These are phyloP conservation scores for Heliothis subflexa DNA, from an alignment of 1,140 invertebrate species.

Conservation along the genomic window DNA sequence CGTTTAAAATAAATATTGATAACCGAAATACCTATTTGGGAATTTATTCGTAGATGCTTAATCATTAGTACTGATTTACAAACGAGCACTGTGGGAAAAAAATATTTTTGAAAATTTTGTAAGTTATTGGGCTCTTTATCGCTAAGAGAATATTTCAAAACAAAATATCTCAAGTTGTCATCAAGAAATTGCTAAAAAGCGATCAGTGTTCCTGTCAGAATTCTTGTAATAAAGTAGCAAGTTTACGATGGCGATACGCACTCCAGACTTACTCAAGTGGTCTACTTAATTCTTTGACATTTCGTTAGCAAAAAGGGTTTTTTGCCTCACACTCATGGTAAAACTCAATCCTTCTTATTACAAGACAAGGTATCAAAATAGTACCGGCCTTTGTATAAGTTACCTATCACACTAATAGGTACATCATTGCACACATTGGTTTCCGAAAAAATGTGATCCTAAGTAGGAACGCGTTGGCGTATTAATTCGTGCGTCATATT, in stretches of 20 bases:
- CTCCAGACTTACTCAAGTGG: constrained; percentile 29
- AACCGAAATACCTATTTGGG: too few species aligned
- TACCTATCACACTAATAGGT: too few species aligned
- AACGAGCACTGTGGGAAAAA: too few species aligned
- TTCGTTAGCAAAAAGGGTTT: constrained; percentile 19
- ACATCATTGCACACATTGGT: too few species aligned
- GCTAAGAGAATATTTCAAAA: constrained; percentile 6
- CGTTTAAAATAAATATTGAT: too few species aligned
- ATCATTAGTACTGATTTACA: too few species aligned
- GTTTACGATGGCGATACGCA: constrained; percentile 39
- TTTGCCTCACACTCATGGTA: background rate
- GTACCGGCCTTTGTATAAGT: too few species aligned
- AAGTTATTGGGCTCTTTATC: background rate
- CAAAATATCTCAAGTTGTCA: constrained; percentile 20
- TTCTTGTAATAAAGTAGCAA: constrained; percentile 46
- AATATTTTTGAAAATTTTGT: too few species aligned
- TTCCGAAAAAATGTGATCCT: too few species aligned
- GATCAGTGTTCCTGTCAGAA: background rate
- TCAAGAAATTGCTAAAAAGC: constrained; percentile 47
- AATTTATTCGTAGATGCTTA: too few species aligned
- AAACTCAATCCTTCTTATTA: too few species aligned
- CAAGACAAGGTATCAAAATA: too few species aligned
- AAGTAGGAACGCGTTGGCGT: background rate
- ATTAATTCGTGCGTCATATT: background rate
- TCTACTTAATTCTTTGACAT: constrained; percentile 9